Conservation (phyloP, 53 echinoderm and acorn worm genomes). For the Stichopus horrens region DNA sequence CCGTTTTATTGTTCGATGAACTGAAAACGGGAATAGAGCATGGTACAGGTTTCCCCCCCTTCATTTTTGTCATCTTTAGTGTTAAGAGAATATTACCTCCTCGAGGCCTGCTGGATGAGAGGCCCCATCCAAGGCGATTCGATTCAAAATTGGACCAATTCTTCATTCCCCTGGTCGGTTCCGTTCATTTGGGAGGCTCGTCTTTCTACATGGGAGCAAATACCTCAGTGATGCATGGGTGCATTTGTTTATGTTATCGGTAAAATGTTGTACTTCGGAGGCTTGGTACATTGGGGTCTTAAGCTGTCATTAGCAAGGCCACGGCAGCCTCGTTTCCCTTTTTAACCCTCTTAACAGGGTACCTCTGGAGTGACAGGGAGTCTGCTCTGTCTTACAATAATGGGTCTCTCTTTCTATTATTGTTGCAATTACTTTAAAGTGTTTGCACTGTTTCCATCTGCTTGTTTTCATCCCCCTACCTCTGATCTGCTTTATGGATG, state of each 20-base stretch:
- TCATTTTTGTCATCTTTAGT: not conserved
- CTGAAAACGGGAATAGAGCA: not conserved
- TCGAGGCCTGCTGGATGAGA: slow-evolving; percentile 1
- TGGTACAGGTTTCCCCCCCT: not conserved
- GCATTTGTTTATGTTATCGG: slow-evolving; percentile 30
- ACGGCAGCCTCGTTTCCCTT: not conserved
- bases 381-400: not conserved
- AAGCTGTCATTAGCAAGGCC: slow-evolving; percentile 39
- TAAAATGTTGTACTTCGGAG: slow-evolving; percentile 29
- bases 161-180: slow-evolving; percentile 13
- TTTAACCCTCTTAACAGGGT: slow-evolving; percentile 5
- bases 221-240: slow-evolving; percentile 32
- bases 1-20: not conserved
- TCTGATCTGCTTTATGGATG: not conserved
- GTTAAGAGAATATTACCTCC: slow-evolving; percentile 11
- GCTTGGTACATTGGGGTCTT: slow-evolving; percentile 17
- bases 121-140: not conserved
- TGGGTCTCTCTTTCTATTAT: slow-evolving; percentile 8
- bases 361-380: not conserved
- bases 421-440: slow-evolving; percentile 6
- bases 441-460: not conserved
- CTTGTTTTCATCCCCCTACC: not conserved
- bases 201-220: slow-evolving; percentile 5
- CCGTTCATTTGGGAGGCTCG: slow-evolving; percentile 29
- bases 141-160: slow-evolving; percentile 27